Conservation (phyloP, 2,113 vertebrate genomes). For the Prunella fulvescens region DNA sequence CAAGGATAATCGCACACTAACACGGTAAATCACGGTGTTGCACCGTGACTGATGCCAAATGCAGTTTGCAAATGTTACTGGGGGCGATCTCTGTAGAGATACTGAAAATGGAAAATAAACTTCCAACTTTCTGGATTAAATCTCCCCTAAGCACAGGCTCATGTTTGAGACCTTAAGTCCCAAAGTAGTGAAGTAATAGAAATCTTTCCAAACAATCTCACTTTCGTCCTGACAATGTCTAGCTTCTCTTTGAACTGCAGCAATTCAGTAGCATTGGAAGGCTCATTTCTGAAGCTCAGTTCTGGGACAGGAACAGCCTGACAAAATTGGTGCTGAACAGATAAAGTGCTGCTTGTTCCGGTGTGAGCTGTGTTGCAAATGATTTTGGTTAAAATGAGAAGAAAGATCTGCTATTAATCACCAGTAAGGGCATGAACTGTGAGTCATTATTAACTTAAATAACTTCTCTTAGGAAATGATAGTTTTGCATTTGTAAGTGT, state of each 20-base stretch:
- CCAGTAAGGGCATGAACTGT: neutral
- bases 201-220: neutral
- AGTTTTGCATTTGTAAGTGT: neutral
- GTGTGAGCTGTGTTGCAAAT: neutral
- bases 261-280: neutral
- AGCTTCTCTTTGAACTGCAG: neutral
- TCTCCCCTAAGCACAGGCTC: neutral
- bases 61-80: neutral
- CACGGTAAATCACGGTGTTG: neutral
- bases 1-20: neutral
- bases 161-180: neutral
- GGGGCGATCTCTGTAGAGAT: neutral
- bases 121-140: neutral
- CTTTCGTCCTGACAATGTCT: neutral
- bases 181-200: neutral
- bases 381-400: neutral
- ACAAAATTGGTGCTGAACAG: neutral
- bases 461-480: neutral
- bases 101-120: neutral
- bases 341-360: neutral
- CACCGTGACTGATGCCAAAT: neutral
- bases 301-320: neutral
- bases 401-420: neutral
- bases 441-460: neutral
- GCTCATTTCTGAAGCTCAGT: neutral